Conservation (phyloP, 2,888 invertebrate genomes). For the Beris morrisii region DNA sequence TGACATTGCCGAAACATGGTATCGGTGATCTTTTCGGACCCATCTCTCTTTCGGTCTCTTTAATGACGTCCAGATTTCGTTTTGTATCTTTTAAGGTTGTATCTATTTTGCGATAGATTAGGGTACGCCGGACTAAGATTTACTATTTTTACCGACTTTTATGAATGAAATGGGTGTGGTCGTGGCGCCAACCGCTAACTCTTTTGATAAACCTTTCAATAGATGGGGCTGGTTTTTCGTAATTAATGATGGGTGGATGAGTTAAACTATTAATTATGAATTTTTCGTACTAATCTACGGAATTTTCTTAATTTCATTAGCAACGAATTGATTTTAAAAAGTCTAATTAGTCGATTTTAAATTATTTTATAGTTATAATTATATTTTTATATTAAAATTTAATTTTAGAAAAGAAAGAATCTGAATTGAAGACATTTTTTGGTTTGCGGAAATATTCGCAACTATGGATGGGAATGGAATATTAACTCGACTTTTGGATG, state of each 20-base stretch:
- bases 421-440: no score
- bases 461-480: no score
- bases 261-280: slow-evolving; percentile 24
- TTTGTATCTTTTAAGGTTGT: slow-evolving; percentile 13
- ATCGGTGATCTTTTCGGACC: no score
- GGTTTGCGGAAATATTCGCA: no score
- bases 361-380: no score
- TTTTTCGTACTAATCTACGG: no score
- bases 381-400: no score
- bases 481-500: no score
- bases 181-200: slow-evolving; percentile 29
- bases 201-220: slow-evolving; percentile 27
- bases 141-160: slow-evolving; percentile 20
- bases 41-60: background rate
- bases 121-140: slow-evolving; percentile 16
- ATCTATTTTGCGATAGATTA: slow-evolving; percentile 28
- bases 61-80: slow-evolving; percentile 22
- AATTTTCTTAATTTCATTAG: no score
- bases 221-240: slow-evolving; percentile 5
- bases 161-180: slow-evolving; percentile 31
- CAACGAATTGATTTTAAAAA: no score
- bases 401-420: no score
- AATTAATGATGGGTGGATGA: slow-evolving; percentile 22
- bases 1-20: slow-evolving; percentile 33
- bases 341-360: no score